A percentile compares a stretch with the other conserved stretches of the same genome.
These are phyloP conservation scores for Eurosta solidaginis DNA, from an alignment of 1,140 invertebrate species.

Conservation along the genomic window DNA sequence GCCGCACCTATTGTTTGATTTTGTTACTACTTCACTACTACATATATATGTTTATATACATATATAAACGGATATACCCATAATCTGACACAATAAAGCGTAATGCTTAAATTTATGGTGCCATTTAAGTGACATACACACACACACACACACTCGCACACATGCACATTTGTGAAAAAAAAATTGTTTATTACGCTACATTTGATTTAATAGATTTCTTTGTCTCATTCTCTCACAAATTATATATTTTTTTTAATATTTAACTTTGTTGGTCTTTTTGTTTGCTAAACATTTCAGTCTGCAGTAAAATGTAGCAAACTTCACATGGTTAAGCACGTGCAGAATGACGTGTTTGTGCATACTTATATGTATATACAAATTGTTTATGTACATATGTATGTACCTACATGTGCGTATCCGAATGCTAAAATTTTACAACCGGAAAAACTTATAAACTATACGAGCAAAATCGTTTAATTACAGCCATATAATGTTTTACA, in stretches of 20 bases:
- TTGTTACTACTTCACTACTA: neutral
- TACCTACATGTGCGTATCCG: neutral
- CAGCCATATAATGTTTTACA: neutral
- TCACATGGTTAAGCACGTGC: conserved; percentile 7
- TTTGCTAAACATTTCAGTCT: neutral
- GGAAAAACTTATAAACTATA: neutral
- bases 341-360: too few relatives aligned
- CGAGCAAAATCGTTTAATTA: conserved; percentile 21
- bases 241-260: neutral
- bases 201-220: neutral
- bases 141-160: too few relatives aligned
- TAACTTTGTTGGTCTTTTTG: neutral
- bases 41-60: neutral
- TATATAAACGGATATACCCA: neutral
- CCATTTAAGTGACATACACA: too few relatives aligned
- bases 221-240: neutral
- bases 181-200: neutral
- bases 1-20: neutral
- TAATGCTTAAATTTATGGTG: too few relatives aligned
- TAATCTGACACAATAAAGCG: too few relatives aligned
- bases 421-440: too few relatives aligned
- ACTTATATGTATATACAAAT: neutral
- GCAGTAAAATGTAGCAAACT: neutral
- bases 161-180: too few relatives aligned
- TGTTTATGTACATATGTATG: neutral